phyloP scores from a whole-genome alignment of 2,888 invertebrate species.

The Drosophila nr. perissopoda region DNA sequence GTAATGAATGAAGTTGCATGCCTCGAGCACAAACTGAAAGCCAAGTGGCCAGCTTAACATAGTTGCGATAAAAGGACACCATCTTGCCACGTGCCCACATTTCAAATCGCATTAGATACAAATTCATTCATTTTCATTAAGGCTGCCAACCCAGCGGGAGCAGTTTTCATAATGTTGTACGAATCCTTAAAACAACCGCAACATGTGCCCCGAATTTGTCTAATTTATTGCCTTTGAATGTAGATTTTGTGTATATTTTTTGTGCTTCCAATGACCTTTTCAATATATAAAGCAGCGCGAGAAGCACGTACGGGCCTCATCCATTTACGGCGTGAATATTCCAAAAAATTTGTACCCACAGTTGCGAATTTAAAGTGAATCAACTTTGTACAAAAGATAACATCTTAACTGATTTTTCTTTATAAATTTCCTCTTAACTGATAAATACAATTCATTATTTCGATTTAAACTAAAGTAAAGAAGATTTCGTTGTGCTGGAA shows the following conservation, averaged over 20 bases:
- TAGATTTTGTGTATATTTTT: background rate
- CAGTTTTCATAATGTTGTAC: background rate
- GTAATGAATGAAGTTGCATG: slow-evolving; percentile 41
- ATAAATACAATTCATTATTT: background rate
- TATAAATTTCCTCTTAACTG: background rate
- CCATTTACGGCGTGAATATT: slow-evolving; percentile 25
- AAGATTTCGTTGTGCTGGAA: background rate
- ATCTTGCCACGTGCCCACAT: background rate
- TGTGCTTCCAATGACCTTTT: background rate
- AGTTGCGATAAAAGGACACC: slow-evolving; percentile 12
- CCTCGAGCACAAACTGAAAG: slow-evolving; percentile 15
- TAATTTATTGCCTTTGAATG: slow-evolving; percentile 9
- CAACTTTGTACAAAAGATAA: background rate
- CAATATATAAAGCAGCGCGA: background rate
- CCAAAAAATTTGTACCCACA: slow-evolving; percentile 23
- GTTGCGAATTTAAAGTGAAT: slow-evolving; percentile 1
- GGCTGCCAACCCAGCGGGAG: background rate
- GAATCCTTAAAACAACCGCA: slow-evolving; percentile 7
- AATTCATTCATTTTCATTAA: slow-evolving; percentile 3
- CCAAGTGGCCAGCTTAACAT: slow-evolving; percentile 40
- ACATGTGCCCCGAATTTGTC: slow-evolving; percentile 1
- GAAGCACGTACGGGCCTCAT: slow-evolving; percentile 23
- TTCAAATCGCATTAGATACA: background rate
- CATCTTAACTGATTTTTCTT: background rate
- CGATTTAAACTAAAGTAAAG: too few species aligned